Evolutionary conservation across 1,140 invertebrate species (phyloP), one percentile per base, ranked within the genome.

Genomic region (Camponotus vicinus): DNA sequence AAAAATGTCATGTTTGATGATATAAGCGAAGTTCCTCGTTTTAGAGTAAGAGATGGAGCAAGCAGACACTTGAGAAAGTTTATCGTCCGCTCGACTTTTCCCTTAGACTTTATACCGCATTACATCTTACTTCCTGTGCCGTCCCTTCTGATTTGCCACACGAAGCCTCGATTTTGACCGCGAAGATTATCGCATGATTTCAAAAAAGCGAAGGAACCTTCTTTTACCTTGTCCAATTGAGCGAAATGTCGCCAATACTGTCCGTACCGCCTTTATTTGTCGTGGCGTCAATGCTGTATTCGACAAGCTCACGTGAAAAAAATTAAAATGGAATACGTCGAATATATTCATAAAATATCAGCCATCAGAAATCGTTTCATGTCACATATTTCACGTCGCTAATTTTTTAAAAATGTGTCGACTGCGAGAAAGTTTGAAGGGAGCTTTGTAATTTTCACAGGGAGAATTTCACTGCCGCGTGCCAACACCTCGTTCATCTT

Each of bases 1-100:
- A 82, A 82, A 82, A 82, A 82, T 82, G 49, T 82, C 67, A 82
- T 55, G 79, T 82, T 82, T 82, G 79, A 82, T 73, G 79, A 73
- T 73, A 61, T 37, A 73, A 80, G 52, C 40, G 27, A 55, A 49
- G 21, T 49, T 82, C 4, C 15, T 52, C 55, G 18, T 61, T 55
- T 71, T 45, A 45, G 37, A 15, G 27, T 57, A 71, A 59, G 21
- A 27, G 55, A 61, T 61, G 40, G 55, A 34, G 79, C 79, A 15
- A 45, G 15, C 49, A 52, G 67, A 73, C 37, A 73, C 79, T 82
- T 40, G 18, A 73, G 32, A 9, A 82, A 82, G 79, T 82, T 73
- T 63, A 55, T 61, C 79, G 67, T 73, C 40, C 8, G 55, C 55
- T 52, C 49, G 59, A 82, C 67, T 82, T 82, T 80, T 61, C 13